Evolutionary conservation across 2,888 invertebrate species (phyloP), one percentile per base, ranked within the genome.

Genomic region (Xanthia icteritia): DNA sequence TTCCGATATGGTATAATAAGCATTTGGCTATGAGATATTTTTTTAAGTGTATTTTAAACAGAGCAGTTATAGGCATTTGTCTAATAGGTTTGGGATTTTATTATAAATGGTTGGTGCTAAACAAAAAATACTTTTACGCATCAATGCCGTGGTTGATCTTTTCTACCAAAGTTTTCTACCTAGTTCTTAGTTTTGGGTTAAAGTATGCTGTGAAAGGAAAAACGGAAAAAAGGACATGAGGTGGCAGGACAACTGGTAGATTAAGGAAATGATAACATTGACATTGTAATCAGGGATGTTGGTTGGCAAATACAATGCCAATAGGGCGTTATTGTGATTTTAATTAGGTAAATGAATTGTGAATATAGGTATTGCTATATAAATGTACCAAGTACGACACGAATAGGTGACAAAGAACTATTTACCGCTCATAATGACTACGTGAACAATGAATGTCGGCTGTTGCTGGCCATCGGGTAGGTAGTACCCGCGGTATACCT

Each of bases 211-310:
- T 42, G 39, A 39, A 39, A 39, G 39, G 39, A 39, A 39, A 39
- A 39, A 39, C 5, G 6, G 39, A 6, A 39, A 42, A 9, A 42
- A 42, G 42, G 42, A 42, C 9, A 42, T 42, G 42, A 64, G 13
- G 36, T 83, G 42, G 27, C 15, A 83, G 69, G 58, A 71, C 73
- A 67, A 65, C 42, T 39, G 23, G 54, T 39, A n/a, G 56, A 58
- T 64, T n/a, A n/a, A 64, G 82, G 67, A 76, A 81, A 75, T 27
- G 11, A 54, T 68, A 67, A 27, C 23, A 31, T 23, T 3, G 13
- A 23, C 15, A 48, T 56, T 63, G 54, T 81, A n/a, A 56, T 48
- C 48, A 36, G 23, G 23, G 20, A n/a, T 54, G 31, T 42, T n/a
- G 48, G 17, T 39, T n/a, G 48, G 54, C n/a, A 6, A 67, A 31